These are phyloP conservation scores for Brachyptera risi DNA, from an alignment of 2,888 invertebrate genomes.

Conservation along the genomic window DNA sequence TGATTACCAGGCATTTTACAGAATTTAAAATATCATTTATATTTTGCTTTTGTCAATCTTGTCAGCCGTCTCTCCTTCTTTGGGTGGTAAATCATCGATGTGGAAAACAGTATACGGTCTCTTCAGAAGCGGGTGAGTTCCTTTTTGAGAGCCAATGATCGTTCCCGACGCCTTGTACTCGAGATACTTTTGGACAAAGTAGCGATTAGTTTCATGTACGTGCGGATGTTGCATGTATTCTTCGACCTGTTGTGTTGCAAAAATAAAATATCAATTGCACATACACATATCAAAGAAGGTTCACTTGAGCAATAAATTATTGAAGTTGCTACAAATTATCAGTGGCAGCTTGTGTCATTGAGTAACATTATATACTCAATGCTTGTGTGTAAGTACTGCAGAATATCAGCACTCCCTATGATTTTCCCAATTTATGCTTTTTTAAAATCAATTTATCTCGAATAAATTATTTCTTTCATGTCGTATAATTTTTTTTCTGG, in stretches of 20 bases:
- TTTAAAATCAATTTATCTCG: too few relatives aligned
- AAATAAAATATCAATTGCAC: too few relatives aligned
- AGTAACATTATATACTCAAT: too few relatives aligned
- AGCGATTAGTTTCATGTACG: conserved; percentile 67
- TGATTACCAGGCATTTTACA: too few relatives aligned
- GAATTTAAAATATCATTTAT: too few relatives aligned
- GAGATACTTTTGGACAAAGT: conserved; percentile 61
- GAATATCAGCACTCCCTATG: too few relatives aligned
- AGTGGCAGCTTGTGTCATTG: too few relatives aligned
- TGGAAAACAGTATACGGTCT: conserved; percentile 9
- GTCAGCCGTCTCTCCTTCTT: background rate
- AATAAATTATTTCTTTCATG: too few relatives aligned
- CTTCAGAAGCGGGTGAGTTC: conserved; percentile 19
- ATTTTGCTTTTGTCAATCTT: conserved; percentile 15
- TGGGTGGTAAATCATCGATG: background rate
- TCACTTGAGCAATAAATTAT: background rate
- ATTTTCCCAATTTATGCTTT: too few relatives aligned
- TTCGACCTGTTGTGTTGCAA: conserved; percentile 43
- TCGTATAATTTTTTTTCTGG: too few relatives aligned
- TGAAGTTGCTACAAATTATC: too few relatives aligned
- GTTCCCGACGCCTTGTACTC: conserved; percentile 60
- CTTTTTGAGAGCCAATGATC: conserved; percentile 45
- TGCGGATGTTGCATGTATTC: conserved; percentile 67
- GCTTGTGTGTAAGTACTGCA: too few relatives aligned
- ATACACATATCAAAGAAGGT: background rate